Evolutionary conservation across 2,888 invertebrate genomes (phyloP).

Genomic region (Asteroscopus sphinx): DNA sequence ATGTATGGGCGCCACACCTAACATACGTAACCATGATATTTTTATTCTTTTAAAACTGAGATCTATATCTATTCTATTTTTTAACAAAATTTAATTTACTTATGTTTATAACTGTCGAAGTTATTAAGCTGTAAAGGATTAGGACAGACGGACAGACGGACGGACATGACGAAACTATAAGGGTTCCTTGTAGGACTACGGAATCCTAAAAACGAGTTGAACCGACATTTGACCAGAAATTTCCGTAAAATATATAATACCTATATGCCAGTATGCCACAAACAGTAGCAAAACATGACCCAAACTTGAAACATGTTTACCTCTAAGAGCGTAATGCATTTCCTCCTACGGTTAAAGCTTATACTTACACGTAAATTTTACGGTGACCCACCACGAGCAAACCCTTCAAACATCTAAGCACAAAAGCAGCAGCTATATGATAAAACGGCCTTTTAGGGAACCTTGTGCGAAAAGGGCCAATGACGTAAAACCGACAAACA

Average conservation of each 20-base stretch:
- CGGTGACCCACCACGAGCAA: slow-evolving; percentile 11
- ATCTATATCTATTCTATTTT: too few species aligned
- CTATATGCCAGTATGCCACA: too few species aligned
- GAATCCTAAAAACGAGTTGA: too few species aligned
- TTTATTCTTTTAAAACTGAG: too few species aligned
- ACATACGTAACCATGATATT: too few species aligned
- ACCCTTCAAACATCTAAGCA: slow-evolving; percentile 46
- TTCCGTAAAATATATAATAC: neutral
- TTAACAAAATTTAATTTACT: too few species aligned
- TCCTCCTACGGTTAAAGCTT: slow-evolving; percentile 7
- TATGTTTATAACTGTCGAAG: too few species aligned
- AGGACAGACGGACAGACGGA: too few species aligned
- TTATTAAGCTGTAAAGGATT: too few species aligned
- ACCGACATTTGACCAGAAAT: neutral
- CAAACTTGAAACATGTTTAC: slow-evolving; percentile 9
- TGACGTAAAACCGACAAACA: slow-evolving; percentile 42
- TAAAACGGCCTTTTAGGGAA: slow-evolving; percentile 47
- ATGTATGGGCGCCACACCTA: too few species aligned
- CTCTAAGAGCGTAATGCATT: slow-evolving; percentile 42
- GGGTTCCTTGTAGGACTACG: too few species aligned
- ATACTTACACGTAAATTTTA: slow-evolving; percentile 36
- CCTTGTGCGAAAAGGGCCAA: slow-evolving; percentile 40
- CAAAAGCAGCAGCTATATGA: slow-evolving; percentile 35
- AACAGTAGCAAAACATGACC: neutral
- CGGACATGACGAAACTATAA: too few species aligned